Evolutionary conservation across 1,140 invertebrate genomes (phyloP), one percentile per base, ranked within the genome.

Genomic region (Drosophila nasuta): DNA sequence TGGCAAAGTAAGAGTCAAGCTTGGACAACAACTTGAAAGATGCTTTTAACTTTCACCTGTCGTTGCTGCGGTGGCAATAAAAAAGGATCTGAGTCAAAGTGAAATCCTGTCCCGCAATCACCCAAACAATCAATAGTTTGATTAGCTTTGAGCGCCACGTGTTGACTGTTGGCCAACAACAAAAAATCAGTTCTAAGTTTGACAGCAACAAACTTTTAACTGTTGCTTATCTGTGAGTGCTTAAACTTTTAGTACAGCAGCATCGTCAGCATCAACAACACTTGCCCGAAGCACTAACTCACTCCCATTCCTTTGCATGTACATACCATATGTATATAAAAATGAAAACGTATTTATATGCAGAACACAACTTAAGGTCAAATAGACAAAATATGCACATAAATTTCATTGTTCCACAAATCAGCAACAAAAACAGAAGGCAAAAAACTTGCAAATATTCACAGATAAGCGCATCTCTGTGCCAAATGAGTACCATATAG

Each of bases 111-210:
- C 11, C 82, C 82, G 75, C 77, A 86, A 86, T 86, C 82, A 79
- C 82, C 75, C 80, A 83, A 87, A 87, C 83, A 88, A 87, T 87
- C 83, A 87, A 87, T 87, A 87, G 83, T 87, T 87, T 89, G 83
- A 87, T 87, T 87, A 87, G 85, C 77, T 80, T 74, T 69, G 66
- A 66, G 43, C 70, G 74, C 85, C 85, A 89, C 85, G 82, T 87
- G 85, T 83, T 87, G 77, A 83, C 83, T 74, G 76, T 59, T 72
- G 73, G 58, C 70, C 62, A 71, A 45, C 70, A 62, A 28, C 51
- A 57, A 54, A 65, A 76, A 82, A 57, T 66, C 60, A 73, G 64
- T 65, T 69, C 52, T 56, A 77, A 82, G 51, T 65, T 75, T 51
- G 73, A 66, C 54, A 65, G 48, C 43, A 59, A 65, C 70, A 79